Evolutionary conservation across 53 echinoderm and acorn worm species (phyloP), one percentile per base, ranked within the genome.

Genomic region (Holothuria leucospilota): DNA sequence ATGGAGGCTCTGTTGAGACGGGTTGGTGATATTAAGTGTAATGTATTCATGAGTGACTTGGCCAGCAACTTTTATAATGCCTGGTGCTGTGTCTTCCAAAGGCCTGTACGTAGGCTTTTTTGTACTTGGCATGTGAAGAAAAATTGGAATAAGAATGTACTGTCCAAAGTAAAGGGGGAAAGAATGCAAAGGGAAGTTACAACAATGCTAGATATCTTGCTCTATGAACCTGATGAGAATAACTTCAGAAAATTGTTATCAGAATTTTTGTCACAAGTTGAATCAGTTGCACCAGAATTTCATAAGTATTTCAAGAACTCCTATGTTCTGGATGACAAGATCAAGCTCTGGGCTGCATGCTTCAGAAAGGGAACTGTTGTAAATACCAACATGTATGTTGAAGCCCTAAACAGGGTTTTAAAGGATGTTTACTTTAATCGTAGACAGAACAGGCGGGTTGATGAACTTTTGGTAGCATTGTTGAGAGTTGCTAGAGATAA

Each of bases 391-490:
- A 88, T 88, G 72, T 88, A 83, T 51, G 69, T 83, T 2, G 84
- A 82, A 53, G 84, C 73, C 8, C 84, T 89, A 64, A 84, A 89
- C 15, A 59, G 69, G 4, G 20, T 63, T 20, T 65, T 89, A 1
- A 89, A 89, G 68, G 58, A 69, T 56, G 74, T 62, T 14, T 84
- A 89, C 39, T 69, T 89, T 64, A 85, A 89, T 13, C 66, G 84
- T 2, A 38, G 41, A 6, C 51, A 42, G n/a, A 84, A 85, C 52
- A 74, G 77, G 8, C 84, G 89, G 24, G 84, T 89, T 24, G 88
- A 88, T 60, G 13, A 60, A 15, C 61, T 60, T 60, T 20, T 60
- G 20, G 61, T 20, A 20, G 13, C 20, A n/a, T n/a, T n/a, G n/a
- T n/a, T n/a, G n/a, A n/a, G n/a, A n/a, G n/a, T n/a, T n/a, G n/a